Evolutionary conservation across 2,888 invertebrate species (phyloP).

Genomic region (Drosophila paramelanica): DNA sequence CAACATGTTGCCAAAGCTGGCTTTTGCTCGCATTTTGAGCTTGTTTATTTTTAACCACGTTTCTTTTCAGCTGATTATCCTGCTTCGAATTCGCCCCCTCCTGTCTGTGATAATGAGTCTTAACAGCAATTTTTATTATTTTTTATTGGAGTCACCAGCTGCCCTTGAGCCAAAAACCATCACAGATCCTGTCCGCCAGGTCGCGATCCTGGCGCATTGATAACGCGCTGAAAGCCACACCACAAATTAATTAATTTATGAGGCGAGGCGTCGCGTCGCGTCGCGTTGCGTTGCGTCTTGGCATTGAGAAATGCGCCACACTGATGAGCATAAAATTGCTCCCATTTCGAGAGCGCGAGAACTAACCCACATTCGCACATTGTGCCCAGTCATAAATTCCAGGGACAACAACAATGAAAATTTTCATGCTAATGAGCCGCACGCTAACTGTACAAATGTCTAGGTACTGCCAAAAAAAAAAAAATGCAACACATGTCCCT

Average conservation of each 20-base stretch:
- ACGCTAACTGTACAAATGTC: constrained; percentile 77
- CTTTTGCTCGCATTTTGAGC: constrained; percentile 33
- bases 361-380: constrained; percentile 75
- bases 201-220: constrained; percentile 65
- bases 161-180: constrained; percentile 55
- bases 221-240: constrained; percentile 80
- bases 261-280: constrained; percentile 48
- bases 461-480: constrained; percentile 24
- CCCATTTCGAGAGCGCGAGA: constrained; percentile 44
- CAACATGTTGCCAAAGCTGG: constrained; percentile 59
- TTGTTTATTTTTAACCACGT: constrained; percentile 36
- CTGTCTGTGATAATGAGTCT: constrained; percentile 78
- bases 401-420: constrained; percentile 55
- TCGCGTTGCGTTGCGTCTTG: constrained; percentile 46
- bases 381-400: constrained; percentile 75
- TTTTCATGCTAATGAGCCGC: constrained; percentile 76
- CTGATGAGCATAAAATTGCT: constrained; percentile 80
- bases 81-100: constrained; percentile 19
- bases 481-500: constrained; percentile 34
- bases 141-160: constrained; percentile 71
- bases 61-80: constrained; percentile 65
- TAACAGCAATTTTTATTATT: constrained; percentile 77
- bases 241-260: constrained; percentile 84
- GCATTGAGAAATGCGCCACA: constrained; percentile 73
- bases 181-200: constrained; percentile 37